Percentiles rank a stretch among this genome's conserved stretches.
Conservation (phyloP, 53 echinoderm and acorn worm species). For the Arbacia lixula region DNA sequence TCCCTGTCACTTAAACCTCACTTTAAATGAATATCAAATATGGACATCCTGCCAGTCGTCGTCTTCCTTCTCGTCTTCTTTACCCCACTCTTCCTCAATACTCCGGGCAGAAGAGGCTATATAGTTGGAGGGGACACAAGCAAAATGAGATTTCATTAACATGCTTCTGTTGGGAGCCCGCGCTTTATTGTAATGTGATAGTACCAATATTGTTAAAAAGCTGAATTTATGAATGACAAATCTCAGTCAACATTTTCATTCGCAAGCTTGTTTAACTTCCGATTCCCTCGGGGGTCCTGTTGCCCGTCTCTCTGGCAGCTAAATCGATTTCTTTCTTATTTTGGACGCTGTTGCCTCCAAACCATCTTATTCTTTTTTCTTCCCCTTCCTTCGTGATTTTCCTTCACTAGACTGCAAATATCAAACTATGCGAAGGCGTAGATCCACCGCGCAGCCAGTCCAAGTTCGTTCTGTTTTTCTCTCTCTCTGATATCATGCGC, state of each 20-base stretch:
- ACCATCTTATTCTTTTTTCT: too few species aligned
- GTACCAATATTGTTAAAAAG: constrained; percentile 21
- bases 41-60: neutral
- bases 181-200: constrained; percentile 32
- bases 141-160: constrained; percentile 34
- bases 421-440: too few species aligned
- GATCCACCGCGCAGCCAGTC: too few species aligned
- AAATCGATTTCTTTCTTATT: too few species aligned
- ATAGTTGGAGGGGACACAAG: neutral
- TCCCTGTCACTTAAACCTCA: constrained; percentile 12
- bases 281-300: constrained; percentile 7
- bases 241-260: constrained; percentile 51
- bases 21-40: constrained; percentile 44
- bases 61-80: neutral
- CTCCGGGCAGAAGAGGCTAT: neutral
- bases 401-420: too few species aligned
- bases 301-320: too few species aligned
- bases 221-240: constrained; percentile 46
- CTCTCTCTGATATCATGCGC: too few species aligned
- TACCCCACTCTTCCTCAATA: neutral
- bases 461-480: too few species aligned
- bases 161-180: neutral
- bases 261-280: constrained; percentile 60
- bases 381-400: too few species aligned
- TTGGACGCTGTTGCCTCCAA: too few species aligned